A percentile compares a stretch with the other conserved stretches of the same genome.
These are phyloP conservation scores for Cydia amplana DNA, from an alignment of 1,140 invertebrate species.

Conservation along the genomic window DNA sequence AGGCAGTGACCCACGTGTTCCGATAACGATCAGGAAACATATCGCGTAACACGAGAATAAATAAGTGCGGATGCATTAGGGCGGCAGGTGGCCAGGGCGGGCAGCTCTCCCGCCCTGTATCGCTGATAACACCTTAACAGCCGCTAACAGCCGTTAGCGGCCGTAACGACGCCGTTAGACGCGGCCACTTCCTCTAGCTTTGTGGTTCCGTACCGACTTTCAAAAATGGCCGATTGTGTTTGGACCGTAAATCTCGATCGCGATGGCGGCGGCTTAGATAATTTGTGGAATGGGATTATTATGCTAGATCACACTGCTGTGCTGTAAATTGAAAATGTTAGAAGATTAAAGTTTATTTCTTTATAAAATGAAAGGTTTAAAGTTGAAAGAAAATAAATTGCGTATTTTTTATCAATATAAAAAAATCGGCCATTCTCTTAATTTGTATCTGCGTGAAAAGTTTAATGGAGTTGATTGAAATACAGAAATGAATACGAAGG, in stretches of 20 bases:
- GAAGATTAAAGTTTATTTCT: neutral
- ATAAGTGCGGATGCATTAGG: conserved; percentile 31
- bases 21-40: conserved; percentile 29
- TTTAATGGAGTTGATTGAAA: too few species aligned
- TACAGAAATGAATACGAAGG: too few species aligned
- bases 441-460: too few species aligned
- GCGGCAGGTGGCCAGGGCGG: conserved; percentile 9
- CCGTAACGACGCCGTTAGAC: conserved; percentile 56
- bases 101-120: conserved; percentile 33
- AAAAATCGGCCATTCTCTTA: too few species aligned
- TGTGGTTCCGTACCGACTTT: conserved; percentile 53
- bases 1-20: conserved; percentile 17
- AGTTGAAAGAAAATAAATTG: too few species aligned
- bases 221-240: conserved; percentile 30
- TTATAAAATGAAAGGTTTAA: neutral
- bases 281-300: conserved; percentile 21
- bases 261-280: conserved; percentile 11
- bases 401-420: too few species aligned
- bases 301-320: conserved; percentile 22
- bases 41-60: conserved; percentile 33
- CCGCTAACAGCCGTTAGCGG: conserved; percentile 55
- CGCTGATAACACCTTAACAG: conserved; percentile 38
- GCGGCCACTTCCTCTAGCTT: conserved; percentile 55
- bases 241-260: conserved; percentile 28
- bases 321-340: neutral